Base-by-base conservation (phyloP, 2,797 vertebrate species). In the Euphonia xanthogaster region DNA sequence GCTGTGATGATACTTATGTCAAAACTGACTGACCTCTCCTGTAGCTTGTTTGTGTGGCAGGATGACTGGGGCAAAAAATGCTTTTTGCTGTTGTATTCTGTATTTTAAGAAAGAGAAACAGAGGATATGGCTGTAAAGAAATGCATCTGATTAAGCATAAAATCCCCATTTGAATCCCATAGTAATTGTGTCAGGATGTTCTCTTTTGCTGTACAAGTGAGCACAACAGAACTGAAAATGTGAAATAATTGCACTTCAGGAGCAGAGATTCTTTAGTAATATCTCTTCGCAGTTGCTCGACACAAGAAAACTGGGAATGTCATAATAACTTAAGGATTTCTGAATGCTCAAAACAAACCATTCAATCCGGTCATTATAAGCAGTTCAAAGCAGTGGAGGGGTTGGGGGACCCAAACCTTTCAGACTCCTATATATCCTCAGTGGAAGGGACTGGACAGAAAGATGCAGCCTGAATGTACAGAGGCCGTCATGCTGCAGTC, bases 401-500 rank as follows among this genome's bases (percentile, higher is more conserved):
- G 3, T 4, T 40, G 37, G 7, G 25, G 25, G 8, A 80, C 10
- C 18, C 25, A 73, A 40, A 86, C 22, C 50, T 92, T 86, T 81
- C 76, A 22, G n/a, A 12, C 9, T 50, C 18, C 16, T 61, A 4
- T 10, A 7, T 25, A 9, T 79, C 91, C 60, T 82, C 9, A 13
- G 2, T 88, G 65, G 45, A 86, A 91, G 42, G 7, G 54, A 16
- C 47, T 93, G 74, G 73, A 53, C 47, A 86, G 73, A 79, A 73
- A 89, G 86, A 44, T 21, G 42, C 42, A 42, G 37, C 33, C 50
- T 84, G 81, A 44, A 18, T 9, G 2, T 6, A 33, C 57, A 73
- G 58, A 81, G 84, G 40, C 63, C 31, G 87, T 94, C 85, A 94
- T n/a, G 54, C 83, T 71, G 28, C 82, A 90, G 94, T 96, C 92